Evolutionary conservation across 2,797 vertebrate genomes (phyloP), one percentile per base, ranked within the genome.

Genomic region (Acrocephalus scirpaceus): DNA sequence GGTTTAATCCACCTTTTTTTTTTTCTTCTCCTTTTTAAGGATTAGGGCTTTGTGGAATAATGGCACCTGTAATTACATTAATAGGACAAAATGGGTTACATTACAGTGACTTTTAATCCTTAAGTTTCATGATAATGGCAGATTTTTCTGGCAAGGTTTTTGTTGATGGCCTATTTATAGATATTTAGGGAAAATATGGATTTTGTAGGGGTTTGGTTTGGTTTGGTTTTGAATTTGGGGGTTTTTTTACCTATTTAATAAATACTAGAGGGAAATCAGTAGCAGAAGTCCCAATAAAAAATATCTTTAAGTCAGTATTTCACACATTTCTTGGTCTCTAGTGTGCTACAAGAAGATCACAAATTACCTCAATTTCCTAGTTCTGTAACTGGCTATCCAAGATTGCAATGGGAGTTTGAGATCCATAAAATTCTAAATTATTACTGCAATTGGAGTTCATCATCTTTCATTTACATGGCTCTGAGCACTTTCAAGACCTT

Each of bases 291-390:
- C 70, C 30, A 26, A 40, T 40, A 48, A 78, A 66, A 89, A 70
- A 40, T 73, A 86, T 58, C 48, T 57, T 34, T 60, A 80, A 85
- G 67, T 88, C 42, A 56, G 15, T 26, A 71, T 92, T 95, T 90
- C 78, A 95, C 62, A 91, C n/a, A 70, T 92, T 88, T 89, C 69
- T 67, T 57, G 57, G 32, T 92, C 94, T 90, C 74, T 53, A 19
- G 71, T 50, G 76, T 60, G 45, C 80, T 75, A 40, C 53, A 77
- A 50, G 53, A 65, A 44, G 38, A 36, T 32, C 64, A 57, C 56
- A 92, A 82, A 89, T 64, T 72, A 53, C 3, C 11, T 78, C 69
- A 51, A 67, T 62, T 75, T 87, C 85, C 67, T 71, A 61, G 34
- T 53, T 45, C 60, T 62, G 17, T 70, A 86, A 47, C 78, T 56